phyloP scores from a whole-genome alignment of 1,140 invertebrate genomes.

The Bicyclus anynana region DNA sequence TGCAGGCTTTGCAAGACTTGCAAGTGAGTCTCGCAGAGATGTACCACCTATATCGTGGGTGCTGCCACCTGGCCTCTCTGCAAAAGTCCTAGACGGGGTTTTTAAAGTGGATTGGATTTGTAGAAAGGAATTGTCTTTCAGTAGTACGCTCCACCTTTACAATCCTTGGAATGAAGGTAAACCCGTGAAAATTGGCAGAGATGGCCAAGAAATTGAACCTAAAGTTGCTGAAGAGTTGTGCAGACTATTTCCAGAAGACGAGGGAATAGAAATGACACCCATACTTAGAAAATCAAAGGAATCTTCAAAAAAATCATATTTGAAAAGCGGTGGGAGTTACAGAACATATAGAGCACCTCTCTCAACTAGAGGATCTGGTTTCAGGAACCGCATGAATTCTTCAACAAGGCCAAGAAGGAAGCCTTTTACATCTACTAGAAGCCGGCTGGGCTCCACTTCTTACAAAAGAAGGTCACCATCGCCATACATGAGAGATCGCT shows the following conservation, averaged over 20 bases:
- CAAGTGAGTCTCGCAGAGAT: slow-evolving; percentile 92
- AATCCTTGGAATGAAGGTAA: slow-evolving; percentile 99
- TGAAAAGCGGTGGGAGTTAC: slow-evolving; percentile 77
- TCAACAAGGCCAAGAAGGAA: slow-evolving; percentile 74
- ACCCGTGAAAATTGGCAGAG: slow-evolving; percentile 98
- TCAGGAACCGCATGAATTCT: slow-evolving; percentile 57
- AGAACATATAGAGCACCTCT: slow-evolving; percentile 70
- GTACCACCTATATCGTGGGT: slow-evolving; percentile 95
- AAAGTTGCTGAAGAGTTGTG: slow-evolving; percentile 96
- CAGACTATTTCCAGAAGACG: slow-evolving; percentile 95
- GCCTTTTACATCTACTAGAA: slow-evolving; percentile 71
- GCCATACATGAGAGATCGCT: slow-evolving; percentile 65
- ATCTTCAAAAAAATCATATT: slow-evolving; percentile 81
- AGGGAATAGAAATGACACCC: slow-evolving; percentile 93
- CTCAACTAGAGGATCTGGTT: slow-evolving; percentile 58
- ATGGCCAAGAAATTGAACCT: slow-evolving; percentile 98
- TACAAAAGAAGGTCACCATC: slow-evolving; percentile 80
- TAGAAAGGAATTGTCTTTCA: slow-evolving; percentile 95
- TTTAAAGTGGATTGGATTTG: slow-evolving; percentile 98
- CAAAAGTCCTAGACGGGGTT: slow-evolving; percentile 95
- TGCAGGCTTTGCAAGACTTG: slow-evolving; percentile 93
- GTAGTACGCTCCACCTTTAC: slow-evolving; percentile 93
- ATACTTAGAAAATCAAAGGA: slow-evolving; percentile 94
- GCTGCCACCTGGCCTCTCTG: slow-evolving; percentile 94
- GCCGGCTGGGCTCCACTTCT: slow-evolving; percentile 63